These are phyloP conservation scores for Ageneiosus marmoratus DNA, from an alignment of 2,113 vertebrate genomes.

Conservation along the genomic window DNA sequence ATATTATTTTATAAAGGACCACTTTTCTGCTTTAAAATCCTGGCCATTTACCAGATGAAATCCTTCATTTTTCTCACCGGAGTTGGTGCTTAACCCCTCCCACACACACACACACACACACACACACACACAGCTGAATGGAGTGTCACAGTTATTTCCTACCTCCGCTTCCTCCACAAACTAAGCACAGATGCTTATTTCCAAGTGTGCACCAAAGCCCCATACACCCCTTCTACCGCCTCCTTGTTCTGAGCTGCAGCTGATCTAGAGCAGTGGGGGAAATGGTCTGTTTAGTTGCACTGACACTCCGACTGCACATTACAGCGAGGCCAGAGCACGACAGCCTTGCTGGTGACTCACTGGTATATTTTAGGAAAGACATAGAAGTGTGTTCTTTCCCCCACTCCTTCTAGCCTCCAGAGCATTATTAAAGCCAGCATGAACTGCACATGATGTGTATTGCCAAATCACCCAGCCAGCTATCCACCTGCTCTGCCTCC, in stretches of 20 bases:
- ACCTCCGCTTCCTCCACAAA: conserved; percentile 46
- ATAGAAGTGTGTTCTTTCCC: conserved; percentile 26
- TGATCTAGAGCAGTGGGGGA: conserved; percentile 24
- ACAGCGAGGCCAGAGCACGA: conserved; percentile 32
- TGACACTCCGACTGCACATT: conserved; percentile 26
- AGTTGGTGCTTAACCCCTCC: conserved; percentile 49
- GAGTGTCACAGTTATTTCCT: conserved; percentile 53
- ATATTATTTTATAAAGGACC: neutral
- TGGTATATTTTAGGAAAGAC: conserved; percentile 43
- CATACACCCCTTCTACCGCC: conserved; percentile 37
- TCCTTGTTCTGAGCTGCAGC: conserved; percentile 19
- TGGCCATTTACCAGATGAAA: conserved; percentile 16
- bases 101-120: conserved; percentile 2
- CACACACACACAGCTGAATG: conserved; percentile 23
- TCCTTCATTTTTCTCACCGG: conserved; percentile 26
- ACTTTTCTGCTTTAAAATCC: conserved; percentile 12
- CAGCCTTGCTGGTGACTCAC: conserved; percentile 47
- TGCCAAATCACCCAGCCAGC: neutral
- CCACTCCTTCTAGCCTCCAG: conserved; percentile 13
- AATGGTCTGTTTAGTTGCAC: conserved; percentile 15
- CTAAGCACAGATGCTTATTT: conserved; percentile 54
- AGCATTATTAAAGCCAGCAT: neutral
- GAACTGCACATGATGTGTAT: neutral
- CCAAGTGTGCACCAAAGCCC: conserved; percentile 42
- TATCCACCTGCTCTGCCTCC: conserved; percentile 13